phyloP scores from a whole-genome alignment of 2,113 vertebrate genomes.

The Dolichallabes microphthalmus region DNA sequence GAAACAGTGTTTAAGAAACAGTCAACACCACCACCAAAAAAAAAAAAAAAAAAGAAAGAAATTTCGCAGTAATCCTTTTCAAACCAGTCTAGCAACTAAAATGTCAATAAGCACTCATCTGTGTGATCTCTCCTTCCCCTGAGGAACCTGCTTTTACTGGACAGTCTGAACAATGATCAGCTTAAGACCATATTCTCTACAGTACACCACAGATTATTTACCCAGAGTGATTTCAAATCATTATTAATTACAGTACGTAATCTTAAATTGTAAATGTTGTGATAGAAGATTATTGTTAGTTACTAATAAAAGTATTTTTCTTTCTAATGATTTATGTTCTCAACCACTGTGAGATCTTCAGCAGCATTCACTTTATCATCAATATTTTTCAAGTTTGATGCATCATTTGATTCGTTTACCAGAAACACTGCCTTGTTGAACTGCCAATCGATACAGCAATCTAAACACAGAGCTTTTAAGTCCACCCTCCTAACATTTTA shows the following conservation, averaged over 20 bases:
- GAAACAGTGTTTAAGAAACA: not conserved
- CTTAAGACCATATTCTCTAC: not conserved
- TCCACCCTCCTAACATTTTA: not conserved
- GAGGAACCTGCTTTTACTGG: not conserved
- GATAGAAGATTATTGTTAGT: not conserved
- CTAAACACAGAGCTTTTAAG: not conserved
- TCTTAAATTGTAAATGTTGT: too few species aligned
- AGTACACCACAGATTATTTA: not conserved
- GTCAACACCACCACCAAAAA: not conserved
- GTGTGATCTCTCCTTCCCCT: not conserved
- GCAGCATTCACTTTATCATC: not conserved
- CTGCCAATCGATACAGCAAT: not conserved
- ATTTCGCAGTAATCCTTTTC: constrained; percentile 53
- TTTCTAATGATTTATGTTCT: not conserved
- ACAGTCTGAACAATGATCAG: not conserved
- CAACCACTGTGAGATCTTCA: not conserved
- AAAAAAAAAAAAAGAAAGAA: not conserved
- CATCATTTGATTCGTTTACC: not conserved
- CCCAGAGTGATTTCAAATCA: not conserved
- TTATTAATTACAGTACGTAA: not conserved
- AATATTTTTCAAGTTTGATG: not conserved
- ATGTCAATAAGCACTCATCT: constrained; percentile 43
- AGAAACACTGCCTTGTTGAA: not conserved
- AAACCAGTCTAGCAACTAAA: constrained; percentile 15
- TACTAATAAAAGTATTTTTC: not conserved